Conservation (phyloP, 2,888 invertebrate genomes). For the Stenodema calcarata region DNA sequence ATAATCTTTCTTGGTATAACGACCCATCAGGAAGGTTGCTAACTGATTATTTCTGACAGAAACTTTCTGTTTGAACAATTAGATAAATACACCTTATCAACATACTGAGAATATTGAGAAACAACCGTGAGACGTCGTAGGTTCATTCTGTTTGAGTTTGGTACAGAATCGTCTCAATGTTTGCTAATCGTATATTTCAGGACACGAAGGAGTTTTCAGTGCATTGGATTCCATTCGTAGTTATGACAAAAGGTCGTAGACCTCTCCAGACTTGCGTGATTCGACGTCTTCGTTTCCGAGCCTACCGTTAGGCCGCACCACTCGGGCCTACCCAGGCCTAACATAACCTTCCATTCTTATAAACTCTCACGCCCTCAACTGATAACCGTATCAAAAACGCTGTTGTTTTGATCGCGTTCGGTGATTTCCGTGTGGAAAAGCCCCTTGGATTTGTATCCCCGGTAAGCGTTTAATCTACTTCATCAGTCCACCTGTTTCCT, state of each 20-base stretch:
- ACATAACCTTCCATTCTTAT: background rate
- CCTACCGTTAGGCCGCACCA: slow-evolving; percentile 18
- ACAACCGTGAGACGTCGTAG: too few relatives aligned
- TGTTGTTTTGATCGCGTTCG: background rate
- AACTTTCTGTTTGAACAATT: too few relatives aligned
- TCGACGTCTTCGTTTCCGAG: background rate
- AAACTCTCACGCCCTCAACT: background rate
- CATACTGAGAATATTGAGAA: too few relatives aligned
- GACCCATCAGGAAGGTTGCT: too few relatives aligned
- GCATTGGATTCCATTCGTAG: background rate
- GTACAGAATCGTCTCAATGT: too few relatives aligned
- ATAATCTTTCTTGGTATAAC: too few relatives aligned
- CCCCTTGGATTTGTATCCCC: background rate
- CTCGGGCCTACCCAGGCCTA: background rate
- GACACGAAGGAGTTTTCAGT: background rate
- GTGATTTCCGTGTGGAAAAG: background rate
- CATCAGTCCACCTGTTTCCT: background rate
- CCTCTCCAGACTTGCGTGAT: background rate
- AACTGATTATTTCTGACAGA: too few relatives aligned
- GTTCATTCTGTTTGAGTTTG: too few relatives aligned
- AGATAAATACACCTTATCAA: too few relatives aligned
- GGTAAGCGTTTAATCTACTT: background rate
- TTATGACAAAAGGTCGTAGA: background rate
- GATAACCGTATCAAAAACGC: background rate
- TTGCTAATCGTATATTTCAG: background rate